These are phyloP conservation scores for Hypothenemus hampei DNA, from an alignment of 1,140 invertebrate genomes.

Conservation along the genomic window DNA sequence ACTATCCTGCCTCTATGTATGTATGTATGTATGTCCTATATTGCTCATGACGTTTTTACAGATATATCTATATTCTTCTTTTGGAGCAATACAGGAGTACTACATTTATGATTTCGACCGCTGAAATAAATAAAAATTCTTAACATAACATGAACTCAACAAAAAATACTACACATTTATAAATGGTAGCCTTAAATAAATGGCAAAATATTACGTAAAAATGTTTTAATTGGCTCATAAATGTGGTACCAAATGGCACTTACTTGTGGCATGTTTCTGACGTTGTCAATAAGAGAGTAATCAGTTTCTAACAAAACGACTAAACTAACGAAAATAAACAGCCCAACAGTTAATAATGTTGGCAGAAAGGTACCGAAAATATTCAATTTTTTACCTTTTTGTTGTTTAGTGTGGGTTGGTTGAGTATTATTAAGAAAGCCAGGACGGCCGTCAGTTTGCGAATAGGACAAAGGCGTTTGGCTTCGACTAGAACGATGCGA, in stretches of 20 bases:
- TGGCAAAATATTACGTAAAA: slow-evolving; percentile 47
- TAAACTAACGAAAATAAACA: slow-evolving; percentile 59
- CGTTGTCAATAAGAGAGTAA: slow-evolving; percentile 59
- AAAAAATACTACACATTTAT: too few species aligned
- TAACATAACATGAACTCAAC: too few species aligned
- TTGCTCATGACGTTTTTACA: not conserved
- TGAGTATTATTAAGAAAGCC: slow-evolving; percentile 40
- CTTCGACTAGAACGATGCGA: slow-evolving; percentile 53
- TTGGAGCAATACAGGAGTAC: not conserved
- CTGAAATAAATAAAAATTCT: too few species aligned
- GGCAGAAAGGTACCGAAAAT: slow-evolving; percentile 66
- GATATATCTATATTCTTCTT: not conserved
- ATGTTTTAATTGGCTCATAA: slow-evolving; percentile 77
- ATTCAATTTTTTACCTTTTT: slow-evolving; percentile 28
- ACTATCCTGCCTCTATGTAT: too few species aligned
- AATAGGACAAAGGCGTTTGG: slow-evolving; percentile 49
- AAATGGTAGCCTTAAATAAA: slow-evolving; percentile 17
- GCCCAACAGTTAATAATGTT: slow-evolving; percentile 62
- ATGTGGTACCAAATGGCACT: slow-evolving; percentile 71
- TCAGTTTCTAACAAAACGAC: slow-evolving; percentile 72
- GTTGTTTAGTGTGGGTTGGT: slow-evolving; percentile 31
- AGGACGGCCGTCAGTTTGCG: slow-evolving; percentile 38
- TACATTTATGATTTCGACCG: too few species aligned
- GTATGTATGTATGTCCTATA: too few species aligned
- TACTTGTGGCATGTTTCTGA: slow-evolving; percentile 75